A percentile compares a stretch with the other conserved stretches of the same genome.
phyloP scores from a whole-genome alignment of 2,113 vertebrate genomes.

The Pteropus alecto region DNA sequence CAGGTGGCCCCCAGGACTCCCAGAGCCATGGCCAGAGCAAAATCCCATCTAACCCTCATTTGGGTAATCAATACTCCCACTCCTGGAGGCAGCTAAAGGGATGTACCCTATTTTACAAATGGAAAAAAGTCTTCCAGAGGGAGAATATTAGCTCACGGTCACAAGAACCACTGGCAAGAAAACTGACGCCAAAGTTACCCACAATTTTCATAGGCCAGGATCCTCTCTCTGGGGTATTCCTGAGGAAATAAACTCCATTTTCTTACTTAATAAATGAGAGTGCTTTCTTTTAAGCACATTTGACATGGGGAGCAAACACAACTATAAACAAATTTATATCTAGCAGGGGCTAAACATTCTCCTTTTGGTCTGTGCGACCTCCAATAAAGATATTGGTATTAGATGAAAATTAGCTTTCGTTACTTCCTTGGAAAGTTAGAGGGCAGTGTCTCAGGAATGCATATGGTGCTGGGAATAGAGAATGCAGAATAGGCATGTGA shows the following conservation, averaged over 20 bases:
- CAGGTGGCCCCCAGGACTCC: neutral
- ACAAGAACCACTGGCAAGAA: neutral
- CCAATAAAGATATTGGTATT: neutral
- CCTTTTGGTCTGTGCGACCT: neutral
- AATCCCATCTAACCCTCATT: neutral
- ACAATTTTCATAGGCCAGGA: neutral
- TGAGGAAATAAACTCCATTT: neutral
- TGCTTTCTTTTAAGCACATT: neutral
- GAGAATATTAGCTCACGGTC: neutral
- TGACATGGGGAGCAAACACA: neutral
- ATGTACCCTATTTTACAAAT: neutral
- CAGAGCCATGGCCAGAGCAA: neutral
- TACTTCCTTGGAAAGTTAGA: neutral
- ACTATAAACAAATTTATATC: neutral
- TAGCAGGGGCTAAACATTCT: neutral
- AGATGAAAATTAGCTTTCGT: neutral
- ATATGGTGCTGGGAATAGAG: neutral
- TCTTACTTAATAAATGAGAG: neutral
- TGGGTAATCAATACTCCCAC: neutral
- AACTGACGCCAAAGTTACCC: neutral
- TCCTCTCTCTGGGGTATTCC: neutral
- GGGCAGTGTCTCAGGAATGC: neutral
- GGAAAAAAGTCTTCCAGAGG: neutral
- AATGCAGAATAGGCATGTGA: neutral
- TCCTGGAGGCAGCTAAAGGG: neutral